Evolutionary conservation across 2,888 invertebrate genomes (phyloP).

Genomic region (Heterodera filipjevi): DNA sequence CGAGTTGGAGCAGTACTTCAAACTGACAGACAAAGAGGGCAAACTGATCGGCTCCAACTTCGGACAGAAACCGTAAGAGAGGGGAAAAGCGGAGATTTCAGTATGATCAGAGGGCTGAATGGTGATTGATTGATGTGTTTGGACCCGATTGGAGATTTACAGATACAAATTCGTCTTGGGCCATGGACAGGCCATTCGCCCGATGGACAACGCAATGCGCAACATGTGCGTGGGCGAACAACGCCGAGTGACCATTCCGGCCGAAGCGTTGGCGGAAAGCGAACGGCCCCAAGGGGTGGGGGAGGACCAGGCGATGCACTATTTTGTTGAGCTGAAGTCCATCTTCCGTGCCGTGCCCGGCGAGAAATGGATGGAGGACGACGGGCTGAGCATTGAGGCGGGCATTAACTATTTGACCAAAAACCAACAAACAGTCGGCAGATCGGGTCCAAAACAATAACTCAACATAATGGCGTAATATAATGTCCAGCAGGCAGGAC

Average conservation of each 20-base stretch:
- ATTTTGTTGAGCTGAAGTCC: conserved; percentile 63
- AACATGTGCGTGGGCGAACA: conserved; percentile 61
- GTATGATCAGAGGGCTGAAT: conserved; percentile 11
- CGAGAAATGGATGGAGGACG: conserved; percentile 61
- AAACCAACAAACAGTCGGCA: no score
- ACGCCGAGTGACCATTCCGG: conserved; percentile 48
- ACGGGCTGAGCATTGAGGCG: conserved; percentile 58
- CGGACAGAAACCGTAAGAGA: conserved; percentile 55
- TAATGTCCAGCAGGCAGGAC: no score
- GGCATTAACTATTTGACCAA: not conserved
- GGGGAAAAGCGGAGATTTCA: conserved; percentile 9
- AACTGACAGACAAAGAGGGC: conserved; percentile 58
- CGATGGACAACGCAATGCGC: conserved; percentile 56
- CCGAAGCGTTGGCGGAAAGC: conserved; percentile 58
- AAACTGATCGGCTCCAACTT: conserved; percentile 63
- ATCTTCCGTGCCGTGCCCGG: conserved; percentile 64
- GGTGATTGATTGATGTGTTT: not conserved
- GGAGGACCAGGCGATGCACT: conserved; percentile 59
- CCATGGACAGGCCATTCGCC: conserved; percentile 57
- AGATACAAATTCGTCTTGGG: conserved; percentile 60
- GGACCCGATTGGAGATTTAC: conserved; percentile 20
- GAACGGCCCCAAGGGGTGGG: conserved; percentile 48
- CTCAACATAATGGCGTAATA: no score
- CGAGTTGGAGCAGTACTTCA: conserved; percentile 62
- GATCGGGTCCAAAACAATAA: no score